Percentiles rank a stretch among this genome's conserved stretches.
Conservation (phyloP, 1,140 invertebrate genomes). For the Aphaenogaster rudis region DNA sequence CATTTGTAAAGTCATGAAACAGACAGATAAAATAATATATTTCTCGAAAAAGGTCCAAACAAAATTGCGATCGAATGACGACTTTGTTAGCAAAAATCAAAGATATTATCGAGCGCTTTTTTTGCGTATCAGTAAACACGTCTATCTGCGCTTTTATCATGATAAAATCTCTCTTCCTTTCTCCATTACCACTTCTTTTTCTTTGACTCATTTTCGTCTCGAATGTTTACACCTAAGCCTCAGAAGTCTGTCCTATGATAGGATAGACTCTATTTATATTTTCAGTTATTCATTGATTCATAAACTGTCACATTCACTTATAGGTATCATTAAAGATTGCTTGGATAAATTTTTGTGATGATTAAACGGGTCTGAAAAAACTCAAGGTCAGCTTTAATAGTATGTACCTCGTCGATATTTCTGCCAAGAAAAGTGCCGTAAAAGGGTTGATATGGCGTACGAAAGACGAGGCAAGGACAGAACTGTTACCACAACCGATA, state of each 20-base stretch:
- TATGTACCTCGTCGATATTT: slow-evolving; percentile 8
- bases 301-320: background rate
- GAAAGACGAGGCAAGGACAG: background rate
- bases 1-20: background rate
- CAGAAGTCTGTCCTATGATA: background rate
- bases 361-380: background rate
- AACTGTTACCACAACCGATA: slow-evolving; percentile 7
- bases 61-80: background rate
- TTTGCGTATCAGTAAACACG: background rate
- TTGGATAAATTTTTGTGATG: background rate
- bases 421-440: background rate
- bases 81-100: background rate
- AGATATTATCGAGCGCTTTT: background rate
- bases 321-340: background rate
- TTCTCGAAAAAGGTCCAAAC: background rate
- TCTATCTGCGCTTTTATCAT: slow-evolving; percentile 1
- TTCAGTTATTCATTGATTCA: background rate
- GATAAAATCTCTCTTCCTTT: background rate
- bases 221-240: background rate
- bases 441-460: background rate
- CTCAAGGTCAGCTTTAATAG: background rate
- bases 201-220: background rate
- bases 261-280: background rate
- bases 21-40: slow-evolving; percentile 5
- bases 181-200: background rate